These are phyloP conservation scores for Urocitellus parryii DNA, from an alignment of 2,113 vertebrate genomes.

Conservation along the genomic window DNA sequence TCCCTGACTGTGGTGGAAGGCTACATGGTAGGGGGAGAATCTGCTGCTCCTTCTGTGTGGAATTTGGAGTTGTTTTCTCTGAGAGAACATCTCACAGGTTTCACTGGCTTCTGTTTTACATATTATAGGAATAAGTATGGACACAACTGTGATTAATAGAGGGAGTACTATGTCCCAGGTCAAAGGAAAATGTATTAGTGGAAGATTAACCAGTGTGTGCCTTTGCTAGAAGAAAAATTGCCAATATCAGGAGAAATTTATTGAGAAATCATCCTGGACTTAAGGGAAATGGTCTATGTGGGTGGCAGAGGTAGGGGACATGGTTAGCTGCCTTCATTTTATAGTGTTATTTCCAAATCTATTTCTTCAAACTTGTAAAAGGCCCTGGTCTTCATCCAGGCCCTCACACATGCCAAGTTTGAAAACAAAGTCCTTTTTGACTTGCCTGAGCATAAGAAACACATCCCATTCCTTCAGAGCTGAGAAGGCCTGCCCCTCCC, in stretches of 20 bases:
- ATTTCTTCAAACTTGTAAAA: conserved; percentile 79
- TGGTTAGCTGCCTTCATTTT: conserved; percentile 50
- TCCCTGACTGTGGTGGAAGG: neutral
- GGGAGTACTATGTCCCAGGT: conserved; percentile 65
- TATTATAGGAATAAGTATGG: conserved; percentile 20
- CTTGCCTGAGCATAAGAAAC: conserved; percentile 80
- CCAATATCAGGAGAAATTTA: conserved; percentile 55
- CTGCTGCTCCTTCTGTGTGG: neutral
- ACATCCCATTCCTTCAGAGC: conserved; percentile 78
- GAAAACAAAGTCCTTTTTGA: conserved; percentile 85
- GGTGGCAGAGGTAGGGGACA: conserved; percentile 66
- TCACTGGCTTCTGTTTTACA: conserved; percentile 50
- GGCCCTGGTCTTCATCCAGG: conserved; percentile 79
- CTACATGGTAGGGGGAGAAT: neutral
- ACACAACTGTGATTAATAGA: conserved; percentile 52
- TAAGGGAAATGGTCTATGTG: conserved; percentile 53
- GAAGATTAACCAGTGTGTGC: conserved; percentile 73
- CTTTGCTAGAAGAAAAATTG: conserved; percentile 52
- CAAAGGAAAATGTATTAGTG: conserved; percentile 74
- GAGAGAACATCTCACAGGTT: conserved; percentile 19
- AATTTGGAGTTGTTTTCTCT: neutral
- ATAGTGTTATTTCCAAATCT: conserved; percentile 75
- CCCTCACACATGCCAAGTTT: conserved; percentile 82
- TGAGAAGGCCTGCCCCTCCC: conserved; percentile 75
- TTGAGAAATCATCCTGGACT: conserved; percentile 59